Conservation (phyloP, 2,888 invertebrate genomes). For the Siphonodentalium dalli region DNA sequence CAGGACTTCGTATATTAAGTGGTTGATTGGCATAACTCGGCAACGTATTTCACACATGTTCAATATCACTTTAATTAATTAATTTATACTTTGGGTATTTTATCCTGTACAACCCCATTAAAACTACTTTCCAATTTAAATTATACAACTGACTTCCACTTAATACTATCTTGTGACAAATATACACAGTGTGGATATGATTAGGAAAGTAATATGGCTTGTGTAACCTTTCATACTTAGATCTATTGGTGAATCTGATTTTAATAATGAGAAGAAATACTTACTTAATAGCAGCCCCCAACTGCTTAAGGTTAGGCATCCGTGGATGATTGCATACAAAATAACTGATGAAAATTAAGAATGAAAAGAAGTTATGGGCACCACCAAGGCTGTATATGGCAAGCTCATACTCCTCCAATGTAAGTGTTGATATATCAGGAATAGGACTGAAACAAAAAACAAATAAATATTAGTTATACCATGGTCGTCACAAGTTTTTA, state of each 20-base stretch:
- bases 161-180: background rate
- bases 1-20: no score
- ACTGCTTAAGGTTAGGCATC: conserved; percentile 45
- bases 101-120: no score
- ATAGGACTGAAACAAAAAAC: conserved; percentile 39
- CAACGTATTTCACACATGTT: no score
- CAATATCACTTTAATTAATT: no score
- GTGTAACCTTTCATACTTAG: no score
- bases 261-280: conserved; percentile 8
- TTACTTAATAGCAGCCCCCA: conserved; percentile 40
- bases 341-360: conserved; percentile 60
- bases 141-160: no score
- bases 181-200: background rate
- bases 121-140: no score
- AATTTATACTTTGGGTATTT: no score
- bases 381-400: conserved; percentile 56
- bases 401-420: conserved; percentile 40
- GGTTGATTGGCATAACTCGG: no score
- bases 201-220: no score
- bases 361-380: conserved; percentile 56
- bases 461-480: background rate
- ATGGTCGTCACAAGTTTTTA: no score
- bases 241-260: no score
- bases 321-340: conserved; percentile 64
- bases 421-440: conserved; percentile 43